A percentile compares a stretch with the other conserved stretches of the same genome.
phyloP scores from a whole-genome alignment of 2,888 invertebrate genomes.

The Drosophila stalkeri region DNA sequence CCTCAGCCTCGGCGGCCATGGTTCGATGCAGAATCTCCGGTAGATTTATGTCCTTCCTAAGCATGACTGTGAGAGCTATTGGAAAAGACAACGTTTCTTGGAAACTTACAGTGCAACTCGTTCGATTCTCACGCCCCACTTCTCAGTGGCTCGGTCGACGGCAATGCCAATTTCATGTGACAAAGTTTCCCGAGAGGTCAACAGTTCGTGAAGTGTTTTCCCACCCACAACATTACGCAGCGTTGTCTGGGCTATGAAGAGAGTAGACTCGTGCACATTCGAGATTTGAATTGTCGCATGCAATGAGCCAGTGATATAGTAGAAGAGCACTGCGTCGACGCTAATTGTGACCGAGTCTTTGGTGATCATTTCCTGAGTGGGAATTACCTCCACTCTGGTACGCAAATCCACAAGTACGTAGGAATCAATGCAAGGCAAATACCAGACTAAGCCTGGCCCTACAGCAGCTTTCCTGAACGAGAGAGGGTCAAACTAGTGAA shows the following conservation, averaged over 20 bases:
- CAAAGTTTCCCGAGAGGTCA: constrained; percentile 95
- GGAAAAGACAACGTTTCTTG: constrained; percentile 85
- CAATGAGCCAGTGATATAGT: constrained; percentile 90
- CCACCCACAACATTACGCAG: constrained; percentile 96
- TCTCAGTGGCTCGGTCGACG: constrained; percentile 93
- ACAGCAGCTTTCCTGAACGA: constrained; percentile 83
- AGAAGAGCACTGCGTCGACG: constrained; percentile 94
- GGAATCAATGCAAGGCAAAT: constrained; percentile 88
- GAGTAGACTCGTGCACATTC: constrained; percentile 88
- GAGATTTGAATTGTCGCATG: constrained; percentile 90
- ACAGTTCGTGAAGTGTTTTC: constrained; percentile 93
- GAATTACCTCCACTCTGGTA: constrained; percentile 87
- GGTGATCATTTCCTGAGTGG: constrained; percentile 89
- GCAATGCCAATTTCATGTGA: constrained; percentile 94
- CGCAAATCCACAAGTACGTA: constrained; percentile 87
- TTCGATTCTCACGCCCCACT: constrained; percentile 96
- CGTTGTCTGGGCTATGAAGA: constrained; percentile 92
- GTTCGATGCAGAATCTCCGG: constrained; percentile 73
- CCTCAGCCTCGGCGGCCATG: constrained; percentile 81
- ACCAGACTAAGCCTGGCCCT: constrained; percentile 87
- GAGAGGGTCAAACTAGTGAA: no score
- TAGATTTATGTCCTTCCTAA: constrained; percentile 75
- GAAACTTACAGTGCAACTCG: constrained; percentile 88
- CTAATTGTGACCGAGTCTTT: constrained; percentile 96
- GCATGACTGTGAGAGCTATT: neutral